A percentile compares a stretch with the other conserved stretches of the same genome.
These are phyloP conservation scores for Oncorhynchus mykiss DNA, from an alignment of 2,113 vertebrate species.

Conservation along the genomic window DNA sequence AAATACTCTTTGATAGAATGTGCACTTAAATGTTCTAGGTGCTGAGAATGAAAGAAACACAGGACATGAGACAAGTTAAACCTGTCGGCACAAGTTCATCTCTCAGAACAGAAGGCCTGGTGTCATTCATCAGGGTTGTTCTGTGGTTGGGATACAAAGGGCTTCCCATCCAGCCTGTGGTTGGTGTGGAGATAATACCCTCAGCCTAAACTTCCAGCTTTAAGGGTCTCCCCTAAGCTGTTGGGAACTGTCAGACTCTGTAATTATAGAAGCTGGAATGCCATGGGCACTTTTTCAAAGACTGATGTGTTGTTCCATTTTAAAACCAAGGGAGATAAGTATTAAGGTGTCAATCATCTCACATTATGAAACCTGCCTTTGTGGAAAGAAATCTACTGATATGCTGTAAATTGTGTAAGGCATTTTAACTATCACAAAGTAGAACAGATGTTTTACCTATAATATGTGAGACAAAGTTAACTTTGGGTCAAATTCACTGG, in stretches of 20 bases:
- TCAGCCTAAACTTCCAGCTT: conserved; percentile 17
- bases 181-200: conserved; percentile 29
- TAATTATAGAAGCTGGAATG: conserved; percentile 58
- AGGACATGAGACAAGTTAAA: conserved; percentile 18
- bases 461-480: neutral
- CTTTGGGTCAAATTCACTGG: neutral
- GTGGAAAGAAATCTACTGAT: neutral
- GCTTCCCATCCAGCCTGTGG: neutral
- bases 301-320: conserved; percentile 38
- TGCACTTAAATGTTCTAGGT: conserved; percentile 17
- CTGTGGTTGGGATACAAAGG: conserved; percentile 29
- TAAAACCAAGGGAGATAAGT: conserved; percentile 38
- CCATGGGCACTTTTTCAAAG: conserved; percentile 44
- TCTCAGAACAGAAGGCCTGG: neutral
- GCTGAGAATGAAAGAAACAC: conserved; percentile 26
- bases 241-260: conserved; percentile 48
- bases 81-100: conserved; percentile 44
- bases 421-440: neutral
- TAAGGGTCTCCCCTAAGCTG: conserved; percentile 47
- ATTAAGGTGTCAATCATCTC: conserved; percentile 39
- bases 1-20: conserved; percentile 15
- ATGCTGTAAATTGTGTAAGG: neutral
- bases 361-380: conserved; percentile 4
- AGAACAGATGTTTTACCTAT: neutral
- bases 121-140: conserved; percentile 15